phyloP scores from a whole-genome alignment of 2,888 invertebrate species.

The Dendrolimus pini region DNA sequence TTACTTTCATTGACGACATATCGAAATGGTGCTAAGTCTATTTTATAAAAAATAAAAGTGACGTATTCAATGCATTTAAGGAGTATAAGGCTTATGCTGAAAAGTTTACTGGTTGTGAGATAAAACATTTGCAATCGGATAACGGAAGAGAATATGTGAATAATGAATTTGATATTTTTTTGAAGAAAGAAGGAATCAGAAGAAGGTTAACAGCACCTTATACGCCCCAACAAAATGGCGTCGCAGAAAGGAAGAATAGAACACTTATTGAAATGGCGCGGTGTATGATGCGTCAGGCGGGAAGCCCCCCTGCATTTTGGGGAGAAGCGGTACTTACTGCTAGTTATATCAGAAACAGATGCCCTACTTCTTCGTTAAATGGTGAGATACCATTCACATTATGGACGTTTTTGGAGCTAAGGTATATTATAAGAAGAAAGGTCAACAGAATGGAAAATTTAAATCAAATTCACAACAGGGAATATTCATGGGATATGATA shows the following conservation, averaged over 20 bases:
- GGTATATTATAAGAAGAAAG: slow-evolving; percentile 10
- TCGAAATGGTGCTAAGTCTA: slow-evolving; percentile 11
- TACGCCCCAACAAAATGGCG: no score
- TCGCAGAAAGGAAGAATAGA: slow-evolving; percentile 3
- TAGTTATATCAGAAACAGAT: no score
- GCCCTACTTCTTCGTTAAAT: background rate
- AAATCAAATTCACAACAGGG: slow-evolving; percentile 5
- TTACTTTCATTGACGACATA: slow-evolving; percentile 12
- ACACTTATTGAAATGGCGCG: slow-evolving; percentile 10
- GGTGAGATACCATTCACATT: slow-evolving; percentile 8
- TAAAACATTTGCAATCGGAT: no score
- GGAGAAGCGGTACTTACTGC: slow-evolving; percentile 5
- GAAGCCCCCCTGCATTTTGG: slow-evolving; percentile 8
- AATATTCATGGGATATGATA: slow-evolving; percentile 8
- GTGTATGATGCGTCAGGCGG: slow-evolving; percentile 13
- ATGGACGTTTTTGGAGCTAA: slow-evolving; percentile 12
- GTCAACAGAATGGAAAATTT: slow-evolving; percentile 5
- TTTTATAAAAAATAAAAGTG: slow-evolving; percentile 5
- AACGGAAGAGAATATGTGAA: background rate
- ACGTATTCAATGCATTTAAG: background rate
- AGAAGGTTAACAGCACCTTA: no score
- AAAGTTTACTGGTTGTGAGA: background rate
- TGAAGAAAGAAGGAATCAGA: no score
- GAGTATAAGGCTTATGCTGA: slow-evolving; percentile 1
- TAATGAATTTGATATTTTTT: background rate